Conservation (phyloP, 1,140 invertebrate species). For the Aleiodes sp. region DNA sequence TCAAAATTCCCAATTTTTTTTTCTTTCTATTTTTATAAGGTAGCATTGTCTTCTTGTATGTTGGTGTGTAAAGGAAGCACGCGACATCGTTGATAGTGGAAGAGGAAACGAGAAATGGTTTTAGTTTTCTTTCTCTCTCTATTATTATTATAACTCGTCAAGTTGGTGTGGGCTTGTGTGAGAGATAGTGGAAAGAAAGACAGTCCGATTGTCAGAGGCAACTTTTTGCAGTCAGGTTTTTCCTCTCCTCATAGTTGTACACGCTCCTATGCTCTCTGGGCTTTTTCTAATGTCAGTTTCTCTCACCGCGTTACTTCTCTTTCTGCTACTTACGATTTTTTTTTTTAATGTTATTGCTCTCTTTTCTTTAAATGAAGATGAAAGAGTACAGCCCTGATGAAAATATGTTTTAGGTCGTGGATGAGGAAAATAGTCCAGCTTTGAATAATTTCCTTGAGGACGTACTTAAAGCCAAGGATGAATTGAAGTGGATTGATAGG, state of each 20-base stretch:
- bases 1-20: neutral
- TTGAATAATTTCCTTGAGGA: slow-evolving; percentile 46
- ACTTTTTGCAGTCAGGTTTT: neutral
- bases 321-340: neutral
- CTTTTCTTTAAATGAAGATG: no score
- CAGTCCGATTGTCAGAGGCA: slow-evolving; percentile 41
- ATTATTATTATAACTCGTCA: slow-evolving; percentile 33
- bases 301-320: neutral
- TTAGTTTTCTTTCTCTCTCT: neutral
- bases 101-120: neutral
- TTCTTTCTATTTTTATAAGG: neutral
- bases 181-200: slow-evolving; percentile 35
- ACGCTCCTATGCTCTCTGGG: neutral
- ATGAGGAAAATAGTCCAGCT: slow-evolving; percentile 26
- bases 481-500: slow-evolving; percentile 51
- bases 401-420: neutral
- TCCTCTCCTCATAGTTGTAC: neutral
- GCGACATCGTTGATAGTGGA: neutral
- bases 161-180: slow-evolving; percentile 1
- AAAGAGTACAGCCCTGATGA: no score
- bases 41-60: neutral
- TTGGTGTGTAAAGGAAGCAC: neutral
- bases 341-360: neutral
- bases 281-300: neutral
- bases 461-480: slow-evolving; percentile 43